phyloP scores from a whole-genome alignment of 2,113 vertebrate genomes.

The Meleagris gallopavo region DNA sequence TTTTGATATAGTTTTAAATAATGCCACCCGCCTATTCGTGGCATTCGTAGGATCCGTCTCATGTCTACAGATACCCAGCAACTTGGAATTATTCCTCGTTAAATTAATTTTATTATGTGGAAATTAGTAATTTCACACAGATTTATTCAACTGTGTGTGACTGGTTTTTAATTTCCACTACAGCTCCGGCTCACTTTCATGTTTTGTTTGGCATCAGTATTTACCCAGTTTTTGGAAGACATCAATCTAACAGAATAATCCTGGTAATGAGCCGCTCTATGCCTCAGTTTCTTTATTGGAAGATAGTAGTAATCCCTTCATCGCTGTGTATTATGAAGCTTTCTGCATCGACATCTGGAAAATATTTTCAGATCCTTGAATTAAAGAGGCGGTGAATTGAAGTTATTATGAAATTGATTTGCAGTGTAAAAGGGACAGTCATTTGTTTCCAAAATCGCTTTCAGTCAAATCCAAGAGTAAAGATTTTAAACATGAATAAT shows the following conservation, averaged over 20 bases:
- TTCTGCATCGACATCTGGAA: constrained; percentile 19
- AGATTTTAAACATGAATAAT: constrained; percentile 21
- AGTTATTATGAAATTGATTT: not conserved
- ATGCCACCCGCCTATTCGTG: not conserved
- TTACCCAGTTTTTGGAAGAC: not conserved
- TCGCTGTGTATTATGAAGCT: not conserved
- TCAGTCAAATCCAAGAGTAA: constrained; percentile 34
- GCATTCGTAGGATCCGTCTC: not conserved
- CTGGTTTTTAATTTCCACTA: not conserved
- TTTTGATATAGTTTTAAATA: not conserved
- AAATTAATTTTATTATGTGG: constrained; percentile 43
- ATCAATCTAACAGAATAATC: not conserved
- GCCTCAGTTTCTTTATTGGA: constrained; percentile 30
- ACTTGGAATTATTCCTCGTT: constrained; percentile 39
- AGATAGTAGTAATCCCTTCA: not conserved
- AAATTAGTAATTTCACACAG: constrained; percentile 50
- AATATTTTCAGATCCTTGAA: constrained; percentile 29
- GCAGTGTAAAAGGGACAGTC: not conserved
- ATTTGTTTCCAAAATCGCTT: constrained; percentile 36
- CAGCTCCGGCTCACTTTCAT: not conserved
- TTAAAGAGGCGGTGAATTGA: not conserved
- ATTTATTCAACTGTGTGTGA: constrained; percentile 15
- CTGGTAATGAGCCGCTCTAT: constrained; percentile 3
- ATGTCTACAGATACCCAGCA: not conserved
- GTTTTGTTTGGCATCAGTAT: not conserved